These are phyloP conservation scores for Troilus luridus DNA, from an alignment of 2,888 invertebrate genomes.

Conservation along the genomic window DNA sequence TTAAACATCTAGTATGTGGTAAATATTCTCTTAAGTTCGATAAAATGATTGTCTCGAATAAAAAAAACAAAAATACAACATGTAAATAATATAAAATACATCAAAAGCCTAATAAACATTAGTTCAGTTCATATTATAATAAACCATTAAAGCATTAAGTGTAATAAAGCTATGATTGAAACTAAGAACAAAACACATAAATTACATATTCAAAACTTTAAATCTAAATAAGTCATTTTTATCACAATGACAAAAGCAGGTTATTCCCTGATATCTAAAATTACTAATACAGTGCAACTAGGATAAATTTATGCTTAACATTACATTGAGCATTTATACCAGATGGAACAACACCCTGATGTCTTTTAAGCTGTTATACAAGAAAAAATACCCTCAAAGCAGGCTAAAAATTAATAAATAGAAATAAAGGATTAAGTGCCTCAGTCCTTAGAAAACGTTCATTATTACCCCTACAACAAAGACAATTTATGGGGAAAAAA, in stretches of 20 bases:
- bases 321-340: conserved; percentile 60
- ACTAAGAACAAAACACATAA: conserved; percentile 55
- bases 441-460: conserved; percentile 52
- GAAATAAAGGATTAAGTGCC: conserved; percentile 48
- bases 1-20: not conserved
- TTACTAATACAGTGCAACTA: conserved; percentile 58
- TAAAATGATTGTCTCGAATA: conserved; percentile 56
- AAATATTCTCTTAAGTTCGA: conserved; percentile 35
- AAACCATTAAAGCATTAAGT: conserved; percentile 54
- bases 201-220: conserved; percentile 43
- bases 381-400: conserved; percentile 44
- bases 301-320: conserved; percentile 56
- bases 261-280: conserved; percentile 57
- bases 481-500: conserved; percentile 29
- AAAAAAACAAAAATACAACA: conserved; percentile 30
- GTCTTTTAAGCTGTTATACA: conserved; percentile 58
- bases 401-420: conserved; percentile 50
- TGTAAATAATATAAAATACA: conserved; percentile 16
- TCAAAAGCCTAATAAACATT: conserved; percentile 43
- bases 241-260: conserved; percentile 60
- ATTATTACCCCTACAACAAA: conserved; percentile 48
- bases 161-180: conserved; percentile 57
- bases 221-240: conserved; percentile 59
- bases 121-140: conserved; percentile 56
- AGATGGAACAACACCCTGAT: conserved; percentile 60